phyloP scores from a whole-genome alignment of 2,113 vertebrate species.

The Perca schrenkii region DNA sequence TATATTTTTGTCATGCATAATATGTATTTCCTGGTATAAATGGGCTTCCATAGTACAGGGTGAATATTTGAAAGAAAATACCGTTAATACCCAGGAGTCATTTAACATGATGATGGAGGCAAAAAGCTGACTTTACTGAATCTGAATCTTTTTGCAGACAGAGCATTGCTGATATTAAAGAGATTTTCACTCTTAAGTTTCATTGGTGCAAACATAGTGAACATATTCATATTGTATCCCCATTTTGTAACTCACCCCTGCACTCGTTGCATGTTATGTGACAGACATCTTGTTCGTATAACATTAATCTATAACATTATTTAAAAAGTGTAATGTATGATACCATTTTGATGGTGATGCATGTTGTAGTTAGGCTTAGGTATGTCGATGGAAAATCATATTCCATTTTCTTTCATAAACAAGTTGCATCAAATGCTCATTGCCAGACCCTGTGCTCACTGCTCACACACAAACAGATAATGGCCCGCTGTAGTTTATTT shows the following conservation, averaged over 20 bases:
- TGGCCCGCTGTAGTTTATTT: conserved; percentile 15
- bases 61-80: background rate
- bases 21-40: background rate
- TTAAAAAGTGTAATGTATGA: background rate
- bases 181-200: background rate
- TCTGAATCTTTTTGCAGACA: background rate
- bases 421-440: background rate
- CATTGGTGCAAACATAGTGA: background rate
- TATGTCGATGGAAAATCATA: background rate
- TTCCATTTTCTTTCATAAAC: conserved; percentile 7
- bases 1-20: background rate
- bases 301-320: background rate
- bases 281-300: background rate
- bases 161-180: background rate
- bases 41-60: background rate
- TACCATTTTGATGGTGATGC: background rate
- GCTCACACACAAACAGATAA: conserved; percentile 31
- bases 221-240: background rate
- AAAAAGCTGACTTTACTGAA: background rate
- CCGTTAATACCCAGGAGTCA: background rate
- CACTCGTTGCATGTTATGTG: background rate
- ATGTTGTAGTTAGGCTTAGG: background rate
- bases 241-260: background rate
- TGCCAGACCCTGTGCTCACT: conserved; percentile 18
- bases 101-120: background rate